These are phyloP conservation scores for Mythimna ferrago DNA, from an alignment of 2,888 invertebrate genomes.

Conservation along the genomic window DNA sequence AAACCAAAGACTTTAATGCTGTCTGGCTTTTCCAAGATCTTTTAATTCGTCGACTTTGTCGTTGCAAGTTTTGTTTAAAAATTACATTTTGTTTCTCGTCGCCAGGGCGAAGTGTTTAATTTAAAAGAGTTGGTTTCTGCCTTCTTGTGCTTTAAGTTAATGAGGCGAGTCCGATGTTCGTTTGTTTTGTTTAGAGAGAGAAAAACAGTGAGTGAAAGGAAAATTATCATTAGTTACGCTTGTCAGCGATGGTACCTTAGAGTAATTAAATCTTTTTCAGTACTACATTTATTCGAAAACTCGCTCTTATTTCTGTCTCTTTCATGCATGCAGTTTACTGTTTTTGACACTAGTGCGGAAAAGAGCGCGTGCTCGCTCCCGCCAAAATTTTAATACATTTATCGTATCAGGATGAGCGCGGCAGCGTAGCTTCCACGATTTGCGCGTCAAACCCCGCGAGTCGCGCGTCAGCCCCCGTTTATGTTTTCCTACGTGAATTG, in stretches of 20 bases:
- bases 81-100: conserved; percentile 60
- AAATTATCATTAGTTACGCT: conserved; percentile 33
- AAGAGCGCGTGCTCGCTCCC: too few species aligned
- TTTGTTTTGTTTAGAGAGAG: conserved; percentile 42
- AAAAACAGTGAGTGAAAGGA: conserved; percentile 14
- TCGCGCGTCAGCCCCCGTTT: too few species aligned
- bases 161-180: conserved; percentile 47
- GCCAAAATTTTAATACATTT: too few species aligned
- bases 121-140: conserved; percentile 52
- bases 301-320: too few species aligned
- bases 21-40: conserved; percentile 47
- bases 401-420: too few species aligned
- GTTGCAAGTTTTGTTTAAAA: conserved; percentile 63
- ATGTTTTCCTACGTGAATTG: too few species aligned
- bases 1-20: conserved; percentile 40
- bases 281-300: too few species aligned
- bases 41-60: conserved; percentile 60
- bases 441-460: too few species aligned
- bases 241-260: background rate
- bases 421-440: too few species aligned
- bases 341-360: too few species aligned
- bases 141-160: conserved; percentile 57
- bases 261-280: background rate
- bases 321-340: too few species aligned
- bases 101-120: conserved; percentile 47